A percentile compares a stretch with the other conserved stretches of the same genome.
These are phyloP conservation scores for Branchellion lobata DNA, from an alignment of 2,888 invertebrate species.

Conservation along the genomic window DNA sequence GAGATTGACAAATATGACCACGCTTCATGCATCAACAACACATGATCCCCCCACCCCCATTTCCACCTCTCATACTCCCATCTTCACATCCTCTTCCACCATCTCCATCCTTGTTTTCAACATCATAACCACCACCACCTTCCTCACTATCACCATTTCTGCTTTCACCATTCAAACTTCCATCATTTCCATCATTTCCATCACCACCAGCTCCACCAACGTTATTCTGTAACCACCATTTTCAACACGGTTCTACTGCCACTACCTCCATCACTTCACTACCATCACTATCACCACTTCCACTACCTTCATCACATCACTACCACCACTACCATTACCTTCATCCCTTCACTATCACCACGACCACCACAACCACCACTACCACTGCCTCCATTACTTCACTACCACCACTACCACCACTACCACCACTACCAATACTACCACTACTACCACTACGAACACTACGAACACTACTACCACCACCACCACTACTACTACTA, in stretches of 20 bases:
- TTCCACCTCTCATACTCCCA: background rate
- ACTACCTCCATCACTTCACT: conserved; percentile 40
- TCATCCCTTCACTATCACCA: too few species aligned
- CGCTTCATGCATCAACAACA: too few species aligned
- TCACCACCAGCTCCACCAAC: conserved; percentile 28
- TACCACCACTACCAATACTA: conserved; percentile 32
- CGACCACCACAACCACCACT: conserved; percentile 36
- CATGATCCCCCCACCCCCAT: background rate
- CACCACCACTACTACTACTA: conserved; percentile 39
- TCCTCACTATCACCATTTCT: background rate
- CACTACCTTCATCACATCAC: too few species aligned
- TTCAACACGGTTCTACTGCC: conserved; percentile 36
- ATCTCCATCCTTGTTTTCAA: background rate
- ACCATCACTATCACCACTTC: conserved; percentile 36
- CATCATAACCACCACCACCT: conserved; percentile 15
- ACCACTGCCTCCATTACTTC: conserved; percentile 25
- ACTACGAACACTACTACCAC: conserved; percentile 31
- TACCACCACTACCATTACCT: too few species aligned
- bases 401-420: background rate
- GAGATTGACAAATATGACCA: too few species aligned
- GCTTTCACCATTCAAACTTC: conserved; percentile 33
- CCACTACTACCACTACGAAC: conserved; percentile 25
- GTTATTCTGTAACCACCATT: conserved; percentile 29
- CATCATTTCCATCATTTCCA: conserved; percentile 35
- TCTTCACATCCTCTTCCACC: background rate